Base-by-base conservation (phyloP, 2,113 vertebrate species). In the Mellivora capensis region DNA sequence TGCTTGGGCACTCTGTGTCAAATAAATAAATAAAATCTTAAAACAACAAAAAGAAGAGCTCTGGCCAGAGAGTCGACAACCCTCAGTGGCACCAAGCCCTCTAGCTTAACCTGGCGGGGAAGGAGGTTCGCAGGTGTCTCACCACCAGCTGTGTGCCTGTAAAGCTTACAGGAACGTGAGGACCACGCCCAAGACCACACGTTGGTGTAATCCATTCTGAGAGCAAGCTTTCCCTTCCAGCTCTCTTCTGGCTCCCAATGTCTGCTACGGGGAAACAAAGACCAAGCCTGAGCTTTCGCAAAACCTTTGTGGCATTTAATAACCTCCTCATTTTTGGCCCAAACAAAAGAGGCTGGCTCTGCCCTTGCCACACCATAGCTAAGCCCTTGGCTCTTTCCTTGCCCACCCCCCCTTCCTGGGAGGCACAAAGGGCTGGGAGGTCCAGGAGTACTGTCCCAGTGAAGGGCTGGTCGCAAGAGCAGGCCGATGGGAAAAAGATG, bases 251-350 rank as follows among this genome's bases (percentile, higher is more conserved):
- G 29, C 67, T 31, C 25, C 52, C 7, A 5, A 34, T 25, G 17
- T 27, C 79, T 42, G 4, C 4, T 44, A 21, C 3, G 11, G 52
- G n/a, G 23, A 39, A 54, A 42, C 37, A 90, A 64, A 0, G 47
- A 39, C 59, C 93, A 87, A 62, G 18, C 39, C 74, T 15, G 47
- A 94, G n/a, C 71, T 83, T 85, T 54, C 71, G 85, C 18, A 44
- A 69, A 34, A 3, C n/a, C 37, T 93, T 12, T 76, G 72, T n/a
- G 74, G 67, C 67, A 69, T 62, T 94, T 95, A 95, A 0, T 67
- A 91, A 94, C 57, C 91, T 95, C 84, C 90, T 86, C 14, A 13
- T 96, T 0, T 17, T 90, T 96, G 87, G 81, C 91, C 25, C 79
- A 37, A 96, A 93, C 7, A 81, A 82, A 93, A 90, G 42, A 5